phyloP scores from a whole-genome alignment of 2,888 invertebrate genomes.

The Venusia cambrica region DNA sequence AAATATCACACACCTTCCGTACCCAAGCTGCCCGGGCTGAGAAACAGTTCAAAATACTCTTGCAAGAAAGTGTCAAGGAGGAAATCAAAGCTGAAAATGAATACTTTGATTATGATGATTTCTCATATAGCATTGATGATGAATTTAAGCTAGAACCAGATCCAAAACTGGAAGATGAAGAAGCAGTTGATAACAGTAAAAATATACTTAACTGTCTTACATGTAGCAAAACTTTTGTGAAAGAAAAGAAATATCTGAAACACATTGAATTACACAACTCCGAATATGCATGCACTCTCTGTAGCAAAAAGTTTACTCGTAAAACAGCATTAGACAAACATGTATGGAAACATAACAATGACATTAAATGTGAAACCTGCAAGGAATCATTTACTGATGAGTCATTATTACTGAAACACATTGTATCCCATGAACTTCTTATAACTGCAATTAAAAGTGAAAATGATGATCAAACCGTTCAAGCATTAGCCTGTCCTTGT shows the following conservation, averaged over 20 bases:
- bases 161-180: constrained; percentile 13
- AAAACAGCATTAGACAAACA: constrained; percentile 53
- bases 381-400: constrained; percentile 33
- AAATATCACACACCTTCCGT: constrained; percentile 67
- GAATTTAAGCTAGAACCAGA: constrained; percentile 32
- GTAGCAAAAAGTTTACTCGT: constrained; percentile 51
- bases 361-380: constrained; percentile 36
- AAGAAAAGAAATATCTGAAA: constrained; percentile 65
- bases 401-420: constrained; percentile 35
- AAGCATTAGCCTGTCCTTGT: constrained; percentile 7
- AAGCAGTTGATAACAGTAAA: constrained; percentile 20
- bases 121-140: constrained; percentile 30
- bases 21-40: constrained; percentile 52
- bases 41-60: constrained; percentile 49
- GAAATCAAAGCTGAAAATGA: constrained; percentile 44
- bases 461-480: not conserved
- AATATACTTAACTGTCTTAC: constrained; percentile 52
- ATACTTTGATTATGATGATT: constrained; percentile 29
- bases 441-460: constrained; percentile 12
- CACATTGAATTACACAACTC: constrained; percentile 67
- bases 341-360: constrained; percentile 47
- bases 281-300: constrained; percentile 43
- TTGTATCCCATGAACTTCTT: constrained; percentile 16
- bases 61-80: constrained; percentile 39
- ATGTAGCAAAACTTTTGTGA: constrained; percentile 70